Evolutionary conservation across 1,140 invertebrate genomes (phyloP).

Genomic region (Hyles vespertilio): DNA sequence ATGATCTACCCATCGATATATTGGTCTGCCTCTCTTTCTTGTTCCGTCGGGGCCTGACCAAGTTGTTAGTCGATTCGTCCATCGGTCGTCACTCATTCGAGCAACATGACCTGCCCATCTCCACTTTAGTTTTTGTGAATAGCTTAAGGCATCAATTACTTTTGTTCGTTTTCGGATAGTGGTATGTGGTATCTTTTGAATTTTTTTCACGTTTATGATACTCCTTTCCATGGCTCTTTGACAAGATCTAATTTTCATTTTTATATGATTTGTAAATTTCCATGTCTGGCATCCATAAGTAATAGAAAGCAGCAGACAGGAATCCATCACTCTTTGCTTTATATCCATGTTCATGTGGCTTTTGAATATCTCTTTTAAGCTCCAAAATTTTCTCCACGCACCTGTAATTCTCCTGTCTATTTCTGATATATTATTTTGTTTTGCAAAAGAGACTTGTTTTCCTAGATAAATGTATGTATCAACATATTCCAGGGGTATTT

Average conservation of each 20-base stretch:
- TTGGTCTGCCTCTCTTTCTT: constrained; percentile 9
- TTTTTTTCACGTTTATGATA: constrained; percentile 15
- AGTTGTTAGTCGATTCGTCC: constrained; percentile 5
- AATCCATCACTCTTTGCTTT: constrained; percentile 14
- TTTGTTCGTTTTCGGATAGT: constrained; percentile 12
- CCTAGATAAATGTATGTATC: constrained; percentile 6
- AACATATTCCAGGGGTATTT: constrained; percentile 6
- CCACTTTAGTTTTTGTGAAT: constrained; percentile 14
- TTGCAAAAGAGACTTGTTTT: constrained; percentile 12
- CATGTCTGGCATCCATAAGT: constrained; percentile 14
- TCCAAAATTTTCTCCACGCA: constrained; percentile 16
- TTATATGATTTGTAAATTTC: constrained; percentile 14
- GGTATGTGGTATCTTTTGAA: background rate
- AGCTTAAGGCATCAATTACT: constrained; percentile 14
- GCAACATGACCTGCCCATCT: constrained; percentile 20
- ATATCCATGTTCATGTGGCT: constrained; percentile 5
- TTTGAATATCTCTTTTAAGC: constrained; percentile 13
- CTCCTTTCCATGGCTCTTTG: constrained; percentile 18
- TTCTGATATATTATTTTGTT: constrained; percentile 10
- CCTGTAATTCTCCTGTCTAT: constrained; percentile 9
- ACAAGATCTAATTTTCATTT: constrained; percentile 11
- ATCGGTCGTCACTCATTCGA: constrained; percentile 15
- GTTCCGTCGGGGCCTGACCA: constrained; percentile 15
- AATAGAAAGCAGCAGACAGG: constrained; percentile 14
- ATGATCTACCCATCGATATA: constrained; percentile 4